A percentile compares a stretch with the other conserved stretches of the same genome.
Conservation (phyloP, 2,797 vertebrate species). For the Chaunax sp. region DNA sequence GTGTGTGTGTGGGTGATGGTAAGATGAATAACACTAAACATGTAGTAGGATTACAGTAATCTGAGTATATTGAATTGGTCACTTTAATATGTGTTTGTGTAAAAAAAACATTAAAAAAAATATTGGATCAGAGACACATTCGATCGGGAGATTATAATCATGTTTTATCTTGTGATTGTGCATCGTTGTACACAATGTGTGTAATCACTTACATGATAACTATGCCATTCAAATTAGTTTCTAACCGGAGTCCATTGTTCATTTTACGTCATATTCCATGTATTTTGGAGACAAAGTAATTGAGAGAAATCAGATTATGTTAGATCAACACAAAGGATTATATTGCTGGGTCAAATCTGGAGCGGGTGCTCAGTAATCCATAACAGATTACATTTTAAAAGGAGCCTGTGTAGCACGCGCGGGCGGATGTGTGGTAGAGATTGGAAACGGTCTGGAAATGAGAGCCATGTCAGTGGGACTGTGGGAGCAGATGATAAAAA, state of each 20-base stretch:
- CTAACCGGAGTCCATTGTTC: slow-evolving; percentile 56
- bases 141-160: slow-evolving; percentile 25
- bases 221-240: slow-evolving; percentile 29
- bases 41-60: slow-evolving; percentile 54
- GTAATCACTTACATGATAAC: slow-evolving; percentile 9
- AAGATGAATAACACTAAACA: slow-evolving; percentile 45
- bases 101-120: slow-evolving; percentile 34
- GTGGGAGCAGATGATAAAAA: slow-evolving; percentile 57
- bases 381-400: slow-evolving; percentile 82
- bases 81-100: slow-evolving; percentile 45
- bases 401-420: slow-evolving; percentile 61
- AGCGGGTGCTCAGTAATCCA: slow-evolving; percentile 77
- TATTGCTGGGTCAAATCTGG: slow-evolving; percentile 78
- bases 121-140: slow-evolving; percentile 50
- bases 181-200: slow-evolving; percentile 19
- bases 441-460: slow-evolving; percentile 59
- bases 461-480: slow-evolving; percentile 55
- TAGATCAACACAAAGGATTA: slow-evolving; percentile 82
- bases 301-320: slow-evolving; percentile 80
- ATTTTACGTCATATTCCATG: slow-evolving; percentile 66
- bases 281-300: slow-evolving; percentile 77
- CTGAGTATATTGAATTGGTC: slow-evolving; percentile 52
- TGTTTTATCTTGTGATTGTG: slow-evolving; percentile 17
- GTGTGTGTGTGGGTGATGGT: slow-evolving; percentile 14
- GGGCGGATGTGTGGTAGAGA: slow-evolving; percentile 56